These are phyloP conservation scores for Sterna hirundo DNA, from an alignment of 2,113 vertebrate species.

Conservation along the genomic window DNA sequence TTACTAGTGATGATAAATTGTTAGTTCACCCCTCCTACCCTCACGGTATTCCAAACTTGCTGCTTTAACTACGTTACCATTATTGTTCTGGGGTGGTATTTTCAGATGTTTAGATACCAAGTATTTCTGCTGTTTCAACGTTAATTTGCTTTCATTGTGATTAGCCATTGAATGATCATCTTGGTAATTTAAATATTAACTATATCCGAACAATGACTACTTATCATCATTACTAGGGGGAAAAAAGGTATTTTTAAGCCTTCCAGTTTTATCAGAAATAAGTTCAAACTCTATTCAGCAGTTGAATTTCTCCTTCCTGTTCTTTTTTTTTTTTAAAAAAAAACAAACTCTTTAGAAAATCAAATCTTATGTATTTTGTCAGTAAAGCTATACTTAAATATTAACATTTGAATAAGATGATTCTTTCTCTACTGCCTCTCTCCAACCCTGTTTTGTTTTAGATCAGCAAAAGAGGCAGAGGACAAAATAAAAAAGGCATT, in stretches of 20 bases:
- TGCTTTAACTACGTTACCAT: not conserved
- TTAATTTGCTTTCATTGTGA: not conserved
- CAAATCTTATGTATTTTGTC: not conserved
- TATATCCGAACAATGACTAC: not conserved
- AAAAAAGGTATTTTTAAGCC: not conserved
- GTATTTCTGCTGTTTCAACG: not conserved
- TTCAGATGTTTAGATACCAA: not conserved
- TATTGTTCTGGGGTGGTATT: not conserved
- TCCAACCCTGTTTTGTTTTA: slow-evolving; percentile 52
- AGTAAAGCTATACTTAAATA: not conserved
- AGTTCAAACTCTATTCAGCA: not conserved
- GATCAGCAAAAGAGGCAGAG: slow-evolving; percentile 97
- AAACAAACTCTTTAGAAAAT: not conserved
- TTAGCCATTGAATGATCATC: not conserved
- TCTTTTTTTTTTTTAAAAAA: not conserved
- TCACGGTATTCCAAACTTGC: not conserved
- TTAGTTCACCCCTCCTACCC: not conserved
- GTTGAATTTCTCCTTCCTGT: not conserved
- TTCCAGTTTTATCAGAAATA: not conserved
- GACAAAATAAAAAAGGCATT: slow-evolving; percentile 98
- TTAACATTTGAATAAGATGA: not conserved
- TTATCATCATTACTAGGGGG: not conserved
- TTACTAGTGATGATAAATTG: not conserved
- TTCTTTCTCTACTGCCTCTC: not conserved
- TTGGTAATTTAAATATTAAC: not conserved